phyloP scores from a whole-genome alignment of 1,140 invertebrate species.

The Brachionus koreanus region DNA sequence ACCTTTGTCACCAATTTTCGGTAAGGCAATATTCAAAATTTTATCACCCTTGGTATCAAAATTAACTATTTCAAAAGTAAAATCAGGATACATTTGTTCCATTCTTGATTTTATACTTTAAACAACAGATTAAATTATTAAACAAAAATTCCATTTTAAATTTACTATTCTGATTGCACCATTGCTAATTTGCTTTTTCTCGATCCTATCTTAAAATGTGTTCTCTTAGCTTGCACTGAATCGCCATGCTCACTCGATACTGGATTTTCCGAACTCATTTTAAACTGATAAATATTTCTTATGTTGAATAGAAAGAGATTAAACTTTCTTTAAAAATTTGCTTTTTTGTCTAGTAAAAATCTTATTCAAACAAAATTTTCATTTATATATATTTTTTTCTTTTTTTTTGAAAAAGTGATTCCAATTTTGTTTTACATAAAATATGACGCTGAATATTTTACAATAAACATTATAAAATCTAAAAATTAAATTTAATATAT shows the following conservation, averaged over 20 bases:
- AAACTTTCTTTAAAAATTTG: no score
- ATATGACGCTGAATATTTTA: conserved; percentile 16
- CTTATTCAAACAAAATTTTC: conserved; percentile 16
- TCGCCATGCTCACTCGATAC: not conserved
- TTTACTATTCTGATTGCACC: conserved; percentile 44
- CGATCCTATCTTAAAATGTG: conserved; percentile 39
- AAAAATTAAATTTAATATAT: not conserved
- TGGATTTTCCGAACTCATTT: not conserved
- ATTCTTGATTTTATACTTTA: not conserved
- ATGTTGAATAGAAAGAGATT: no score
- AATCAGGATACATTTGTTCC: not conserved
- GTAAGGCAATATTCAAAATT: conserved; percentile 78
- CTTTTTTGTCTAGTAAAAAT: not conserved
- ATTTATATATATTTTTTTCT: not conserved
- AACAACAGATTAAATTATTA: not conserved
- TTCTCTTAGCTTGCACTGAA: not conserved
- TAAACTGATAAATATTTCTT: not conserved
- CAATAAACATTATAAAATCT: not conserved
- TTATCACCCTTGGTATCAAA: conserved; percentile 77
- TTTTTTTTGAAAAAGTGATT: not conserved
- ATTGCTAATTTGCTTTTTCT: conserved; percentile 33
- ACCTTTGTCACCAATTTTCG: conserved; percentile 92
- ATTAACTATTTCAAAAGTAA: conserved; percentile 43
- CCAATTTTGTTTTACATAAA: conserved; percentile 2
- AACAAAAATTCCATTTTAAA: not conserved